phyloP scores from a whole-genome alignment of 2,113 vertebrate genomes.

The Dinomys branickii region DNA sequence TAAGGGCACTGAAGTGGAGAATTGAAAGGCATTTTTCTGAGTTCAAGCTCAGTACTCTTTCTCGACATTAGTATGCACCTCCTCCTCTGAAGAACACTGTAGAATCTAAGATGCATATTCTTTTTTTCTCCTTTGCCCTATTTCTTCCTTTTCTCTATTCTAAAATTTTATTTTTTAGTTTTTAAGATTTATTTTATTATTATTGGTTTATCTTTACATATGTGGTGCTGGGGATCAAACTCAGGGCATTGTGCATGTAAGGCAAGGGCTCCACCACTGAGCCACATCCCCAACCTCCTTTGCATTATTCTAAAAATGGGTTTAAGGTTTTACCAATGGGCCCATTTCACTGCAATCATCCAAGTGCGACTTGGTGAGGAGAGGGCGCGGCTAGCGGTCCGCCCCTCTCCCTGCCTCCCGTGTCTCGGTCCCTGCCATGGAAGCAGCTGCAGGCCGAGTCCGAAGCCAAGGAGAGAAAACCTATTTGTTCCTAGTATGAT shows the following conservation, averaged over 20 bases:
- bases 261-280: no score
- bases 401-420: no score
- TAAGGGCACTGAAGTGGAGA: not conserved
- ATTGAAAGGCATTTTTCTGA: not conserved
- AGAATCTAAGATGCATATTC: not conserved
- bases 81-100: not conserved
- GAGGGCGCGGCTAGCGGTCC: not conserved
- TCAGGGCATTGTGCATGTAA: no score
- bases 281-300: no score
- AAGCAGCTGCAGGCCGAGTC: not conserved
- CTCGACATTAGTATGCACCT: not conserved
- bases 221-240: no score
- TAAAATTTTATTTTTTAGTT: no score
- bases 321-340: not conserved
- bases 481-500: conserved; percentile 40
- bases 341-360: not conserved
- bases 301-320: not conserved
- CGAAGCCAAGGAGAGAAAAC: conserved; percentile 26
- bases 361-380: not conserved
- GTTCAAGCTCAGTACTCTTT: not conserved
- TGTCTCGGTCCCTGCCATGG: not conserved
- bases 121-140: not conserved
- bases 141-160: no score
- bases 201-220: no score
- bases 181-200: no score